Evolutionary conservation across 2,888 invertebrate species (phyloP).

Genomic region (Tubulanus polymorphus): DNA sequence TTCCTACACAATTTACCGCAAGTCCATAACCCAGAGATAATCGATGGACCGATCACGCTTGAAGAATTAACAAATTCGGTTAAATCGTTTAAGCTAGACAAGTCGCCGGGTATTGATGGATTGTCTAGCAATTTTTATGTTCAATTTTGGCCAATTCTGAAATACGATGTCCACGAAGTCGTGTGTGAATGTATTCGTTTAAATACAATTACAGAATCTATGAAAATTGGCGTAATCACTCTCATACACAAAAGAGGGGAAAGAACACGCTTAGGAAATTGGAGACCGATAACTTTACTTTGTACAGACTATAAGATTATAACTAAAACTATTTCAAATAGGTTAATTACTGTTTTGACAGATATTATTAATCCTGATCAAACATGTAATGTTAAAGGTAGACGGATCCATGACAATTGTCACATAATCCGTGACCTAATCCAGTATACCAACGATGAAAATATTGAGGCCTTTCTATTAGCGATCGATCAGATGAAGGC

Average conservation of each 20-base stretch:
- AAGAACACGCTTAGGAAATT: constrained; percentile 19
- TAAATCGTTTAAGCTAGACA: constrained; percentile 14
- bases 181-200: too few species aligned
- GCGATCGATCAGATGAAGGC: constrained; percentile 27
- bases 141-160: constrained; percentile 13
- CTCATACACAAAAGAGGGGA: constrained; percentile 21
- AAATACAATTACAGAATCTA: too few species aligned
- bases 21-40: too few species aligned
- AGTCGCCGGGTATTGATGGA: constrained; percentile 23
- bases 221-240: too few species aligned
- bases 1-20: too few species aligned
- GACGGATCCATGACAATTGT: background rate
- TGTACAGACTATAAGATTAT: constrained; percentile 25
- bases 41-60: too few species aligned
- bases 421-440: constrained; percentile 20
- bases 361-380: constrained; percentile 19
- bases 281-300: constrained; percentile 23
- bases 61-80: constrained; percentile 5
- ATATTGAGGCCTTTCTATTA: constrained; percentile 19
- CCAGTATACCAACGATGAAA: constrained; percentile 22
- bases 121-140: constrained; percentile 21
- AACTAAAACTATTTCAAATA: constrained; percentile 20
- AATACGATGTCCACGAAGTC: constrained; percentile 9
- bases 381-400: constrained; percentile 12
- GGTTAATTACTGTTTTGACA: constrained; percentile 16